A percentile compares a stretch with the other conserved stretches of the same genome.
phyloP scores from a whole-genome alignment of 2,797 vertebrate genomes.

The Acanthis flammea region DNA sequence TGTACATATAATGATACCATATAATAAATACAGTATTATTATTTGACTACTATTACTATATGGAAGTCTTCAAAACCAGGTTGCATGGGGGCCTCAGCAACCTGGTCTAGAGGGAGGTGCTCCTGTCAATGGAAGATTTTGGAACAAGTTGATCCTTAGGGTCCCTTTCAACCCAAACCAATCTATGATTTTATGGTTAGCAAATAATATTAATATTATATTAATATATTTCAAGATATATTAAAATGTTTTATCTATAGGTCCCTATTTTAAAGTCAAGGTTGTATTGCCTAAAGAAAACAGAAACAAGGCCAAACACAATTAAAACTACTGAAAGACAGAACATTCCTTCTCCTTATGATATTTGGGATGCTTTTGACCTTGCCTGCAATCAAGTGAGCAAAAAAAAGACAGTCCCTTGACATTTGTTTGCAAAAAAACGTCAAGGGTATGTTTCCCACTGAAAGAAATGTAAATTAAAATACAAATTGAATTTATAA shows the following conservation, averaged over 20 bases:
- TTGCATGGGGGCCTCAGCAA: background rate
- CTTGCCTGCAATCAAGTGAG: background rate
- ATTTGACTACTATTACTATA: fast-evolving
- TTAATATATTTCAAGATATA: background rate
- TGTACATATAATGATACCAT: fast-evolving
- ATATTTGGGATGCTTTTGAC: background rate
- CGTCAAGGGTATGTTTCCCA: background rate
- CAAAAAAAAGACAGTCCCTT: background rate
- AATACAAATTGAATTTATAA: background rate
- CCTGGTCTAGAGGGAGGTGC: fast-evolving
- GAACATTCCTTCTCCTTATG: background rate
- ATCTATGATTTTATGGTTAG: background rate
- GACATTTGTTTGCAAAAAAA: background rate
- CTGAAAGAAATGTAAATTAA: background rate
- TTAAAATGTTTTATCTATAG: background rate
- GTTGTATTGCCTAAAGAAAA: background rate
- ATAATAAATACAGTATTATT: too few species aligned
- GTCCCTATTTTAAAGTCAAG: background rate
- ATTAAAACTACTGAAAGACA: background rate
- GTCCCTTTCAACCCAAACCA: background rate
- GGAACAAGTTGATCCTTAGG: background rate
- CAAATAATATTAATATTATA: background rate
- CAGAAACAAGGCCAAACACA: background rate
- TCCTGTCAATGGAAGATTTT: background rate
- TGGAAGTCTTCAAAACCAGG: background rate